Evolutionary conservation across 2,888 invertebrate species (phyloP).

Genomic region (Spilarctia lutea): DNA sequence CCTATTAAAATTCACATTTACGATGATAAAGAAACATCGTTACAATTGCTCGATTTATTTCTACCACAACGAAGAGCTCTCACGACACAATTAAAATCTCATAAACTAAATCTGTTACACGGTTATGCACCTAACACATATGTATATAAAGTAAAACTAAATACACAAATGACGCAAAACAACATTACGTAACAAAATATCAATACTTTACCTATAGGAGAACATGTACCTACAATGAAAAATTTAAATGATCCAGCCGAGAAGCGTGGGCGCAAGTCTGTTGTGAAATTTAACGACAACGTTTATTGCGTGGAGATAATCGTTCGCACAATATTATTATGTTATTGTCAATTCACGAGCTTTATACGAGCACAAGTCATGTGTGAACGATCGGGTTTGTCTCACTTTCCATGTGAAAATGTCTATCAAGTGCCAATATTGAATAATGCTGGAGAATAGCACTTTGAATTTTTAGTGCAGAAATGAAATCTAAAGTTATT

Average conservation of each 20-base stretch:
- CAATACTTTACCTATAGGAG: constrained; percentile 11
- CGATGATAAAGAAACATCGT: neutral
- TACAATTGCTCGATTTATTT: neutral
- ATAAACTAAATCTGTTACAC: neutral
- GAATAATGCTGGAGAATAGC: neutral
- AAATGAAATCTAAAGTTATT: too few relatives aligned
- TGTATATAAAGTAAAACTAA: neutral
- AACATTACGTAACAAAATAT: neutral
- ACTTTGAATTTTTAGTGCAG: neutral
- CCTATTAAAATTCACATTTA: neutral
- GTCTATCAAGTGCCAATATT: constrained; percentile 30
- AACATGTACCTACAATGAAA: constrained; percentile 7
- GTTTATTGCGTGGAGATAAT: constrained; percentile 54
- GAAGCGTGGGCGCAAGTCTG: constrained; percentile 56
- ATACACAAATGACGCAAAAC: neutral
- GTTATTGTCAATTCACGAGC: constrained; percentile 50
- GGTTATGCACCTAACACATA: neutral
- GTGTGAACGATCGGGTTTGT: constrained; percentile 38
- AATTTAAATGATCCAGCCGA: constrained; percentile 17
- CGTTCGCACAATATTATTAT: constrained; percentile 55
- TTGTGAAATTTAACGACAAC: constrained; percentile 49
- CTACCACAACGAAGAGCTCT: too few relatives aligned
- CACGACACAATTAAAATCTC: neutral
- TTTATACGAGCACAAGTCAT: constrained; percentile 24
- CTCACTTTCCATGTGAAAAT: constrained; percentile 23